Conservation (phyloP, 2,888 invertebrate genomes). For the Leuctra nigra region DNA sequence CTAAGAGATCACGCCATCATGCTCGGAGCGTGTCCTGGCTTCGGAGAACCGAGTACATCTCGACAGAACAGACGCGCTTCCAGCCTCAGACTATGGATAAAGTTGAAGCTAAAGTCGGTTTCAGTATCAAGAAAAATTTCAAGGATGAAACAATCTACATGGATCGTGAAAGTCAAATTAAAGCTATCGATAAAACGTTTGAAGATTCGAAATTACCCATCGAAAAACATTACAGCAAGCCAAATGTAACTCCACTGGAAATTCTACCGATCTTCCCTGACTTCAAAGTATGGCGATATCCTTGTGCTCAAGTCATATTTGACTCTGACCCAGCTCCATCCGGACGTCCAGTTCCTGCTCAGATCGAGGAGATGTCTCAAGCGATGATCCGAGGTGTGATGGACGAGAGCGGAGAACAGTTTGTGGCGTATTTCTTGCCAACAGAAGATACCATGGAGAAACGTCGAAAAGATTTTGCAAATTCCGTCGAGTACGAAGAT, state of each 20-base stretch:
- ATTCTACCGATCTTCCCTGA: conserved; percentile 87
- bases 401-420: conserved; percentile 98
- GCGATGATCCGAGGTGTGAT: conserved; percentile 99
- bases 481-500: conserved; percentile 73
- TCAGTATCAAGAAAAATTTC: conserved; percentile 91
- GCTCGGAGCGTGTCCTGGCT: conserved; percentile 97
- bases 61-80: conserved; percentile 96
- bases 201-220: conserved; percentile 79
- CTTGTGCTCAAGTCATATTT: conserved; percentile 96
- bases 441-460: conserved; percentile 88
- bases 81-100: conserved; percentile 95
- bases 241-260: conserved; percentile 87
- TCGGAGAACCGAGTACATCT: conserved; percentile 97
- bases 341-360: conserved; percentile 77
- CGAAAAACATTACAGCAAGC: conserved; percentile 93
- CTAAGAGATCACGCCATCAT: conserved; percentile 87
- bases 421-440: conserved; percentile 97
- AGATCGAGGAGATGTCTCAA: conserved; percentile 96
- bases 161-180: conserved; percentile 95
- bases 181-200: conserved; percentile 96
- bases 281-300: conserved; percentile 95
- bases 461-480: conserved; percentile 72
- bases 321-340: conserved; percentile 96
- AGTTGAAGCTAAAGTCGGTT: conserved; percentile 98
- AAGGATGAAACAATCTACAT: conserved; percentile 88